A percentile compares a stretch with the other conserved stretches of the same genome.
These are phyloP conservation scores for Drosophila arawakana DNA, from an alignment of 1,140 invertebrate species.

Conservation along the genomic window DNA sequence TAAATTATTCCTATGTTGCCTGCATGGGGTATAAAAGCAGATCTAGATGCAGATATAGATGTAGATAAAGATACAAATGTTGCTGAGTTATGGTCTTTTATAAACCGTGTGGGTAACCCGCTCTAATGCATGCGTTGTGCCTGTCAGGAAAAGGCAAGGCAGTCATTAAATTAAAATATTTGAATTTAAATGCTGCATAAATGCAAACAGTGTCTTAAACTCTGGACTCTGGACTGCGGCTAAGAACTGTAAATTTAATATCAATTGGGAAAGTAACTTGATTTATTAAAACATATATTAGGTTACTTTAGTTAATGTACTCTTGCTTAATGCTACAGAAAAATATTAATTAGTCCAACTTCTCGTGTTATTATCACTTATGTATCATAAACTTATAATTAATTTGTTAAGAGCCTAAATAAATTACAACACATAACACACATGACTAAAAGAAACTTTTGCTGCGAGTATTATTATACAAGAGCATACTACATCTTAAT, in stretches of 20 bases:
- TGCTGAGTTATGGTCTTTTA: slow-evolving; percentile 33
- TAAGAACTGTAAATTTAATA: slow-evolving; percentile 3
- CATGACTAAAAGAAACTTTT: too few species aligned
- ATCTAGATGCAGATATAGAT: slow-evolving; percentile 34
- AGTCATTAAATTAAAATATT: slow-evolving; percentile 25
- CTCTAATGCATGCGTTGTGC: slow-evolving; percentile 29
- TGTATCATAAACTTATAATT: too few species aligned
- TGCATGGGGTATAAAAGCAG: slow-evolving; percentile 29
- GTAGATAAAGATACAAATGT: slow-evolving; percentile 18
- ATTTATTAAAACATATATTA: not conserved
- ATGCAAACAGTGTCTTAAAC: slow-evolving; percentile 1
- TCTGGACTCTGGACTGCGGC: not conserved
- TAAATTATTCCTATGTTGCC: slow-evolving; percentile 57
- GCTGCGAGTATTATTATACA: not conserved
- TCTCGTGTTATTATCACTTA: too few species aligned
- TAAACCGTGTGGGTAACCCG: slow-evolving; percentile 25
- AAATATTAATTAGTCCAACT: too few species aligned
- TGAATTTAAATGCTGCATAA: slow-evolving; percentile 8
- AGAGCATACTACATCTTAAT: not conserved
- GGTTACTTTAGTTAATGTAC: too few species aligned
- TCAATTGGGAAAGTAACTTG: not conserved
- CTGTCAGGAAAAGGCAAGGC: slow-evolving; percentile 33
- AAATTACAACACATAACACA: too few species aligned
- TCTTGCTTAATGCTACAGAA: too few species aligned
- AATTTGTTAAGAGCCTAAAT: too few species aligned